Conservation (phyloP, 2,888 invertebrate genomes). For the Philereme vetulata region DNA sequence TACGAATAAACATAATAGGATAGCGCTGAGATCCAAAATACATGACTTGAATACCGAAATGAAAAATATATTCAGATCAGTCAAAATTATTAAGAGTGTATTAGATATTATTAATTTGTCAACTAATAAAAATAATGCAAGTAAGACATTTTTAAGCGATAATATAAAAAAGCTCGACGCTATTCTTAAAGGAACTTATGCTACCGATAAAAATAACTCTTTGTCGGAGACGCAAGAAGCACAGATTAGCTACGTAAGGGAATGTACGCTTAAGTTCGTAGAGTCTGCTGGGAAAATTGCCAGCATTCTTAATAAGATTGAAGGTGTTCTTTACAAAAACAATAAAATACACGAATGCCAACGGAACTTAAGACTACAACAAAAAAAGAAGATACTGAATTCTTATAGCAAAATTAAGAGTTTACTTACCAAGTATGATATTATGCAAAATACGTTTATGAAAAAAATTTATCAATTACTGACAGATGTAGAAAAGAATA, state of each 20-base stretch:
- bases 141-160: constrained; percentile 28
- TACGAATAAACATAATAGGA: constrained; percentile 44
- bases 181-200: constrained; percentile 51
- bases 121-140: constrained; percentile 24
- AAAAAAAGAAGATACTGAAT: constrained; percentile 22
- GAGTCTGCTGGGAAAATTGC: constrained; percentile 62
- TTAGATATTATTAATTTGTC: constrained; percentile 50
- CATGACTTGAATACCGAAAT: constrained; percentile 57
- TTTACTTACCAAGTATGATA: constrained; percentile 56
- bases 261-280: constrained; percentile 58
- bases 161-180: constrained; percentile 55
- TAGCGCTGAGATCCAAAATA: constrained; percentile 53
- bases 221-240: constrained; percentile 49
- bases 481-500: constrained; percentile 43
- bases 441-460: constrained; percentile 64
- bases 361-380: constrained; percentile 7
- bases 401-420: constrained; percentile 51
- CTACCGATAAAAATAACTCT: constrained; percentile 27
- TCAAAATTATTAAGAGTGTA: constrained; percentile 63
- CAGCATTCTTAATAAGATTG: constrained; percentile 57
- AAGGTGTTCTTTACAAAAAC: constrained; percentile 49
- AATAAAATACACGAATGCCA: constrained; percentile 22
- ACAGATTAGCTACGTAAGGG: constrained; percentile 61
- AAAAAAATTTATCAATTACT: constrained; percentile 58
- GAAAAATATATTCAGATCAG: constrained; percentile 53